phyloP scores from a whole-genome alignment of 2,113 vertebrate species.

The Colinus virginianus region DNA sequence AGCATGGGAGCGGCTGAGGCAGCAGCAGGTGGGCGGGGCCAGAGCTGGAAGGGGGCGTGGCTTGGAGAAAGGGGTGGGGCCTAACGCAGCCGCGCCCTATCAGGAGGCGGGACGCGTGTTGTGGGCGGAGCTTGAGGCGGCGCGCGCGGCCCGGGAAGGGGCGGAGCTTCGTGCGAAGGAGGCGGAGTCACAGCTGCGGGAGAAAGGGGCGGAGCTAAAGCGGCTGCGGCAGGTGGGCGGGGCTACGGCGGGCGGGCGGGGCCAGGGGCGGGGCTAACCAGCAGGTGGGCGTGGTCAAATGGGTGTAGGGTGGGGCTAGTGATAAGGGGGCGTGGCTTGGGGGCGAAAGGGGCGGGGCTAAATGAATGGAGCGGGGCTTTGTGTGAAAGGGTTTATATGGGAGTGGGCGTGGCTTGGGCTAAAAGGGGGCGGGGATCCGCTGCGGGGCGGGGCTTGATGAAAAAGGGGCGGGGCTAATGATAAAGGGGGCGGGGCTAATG shows the following conservation, averaged over 20 bases:
- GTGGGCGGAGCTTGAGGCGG: not conserved
- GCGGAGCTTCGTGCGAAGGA: not conserved
- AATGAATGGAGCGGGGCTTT: too few relatives aligned
- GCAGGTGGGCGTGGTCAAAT: too few relatives aligned
- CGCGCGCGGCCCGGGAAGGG: fast-evolving
- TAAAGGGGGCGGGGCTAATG: too few relatives aligned
- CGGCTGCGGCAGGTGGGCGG: not conserved
- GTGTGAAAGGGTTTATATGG: too few relatives aligned
- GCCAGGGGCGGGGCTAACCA: not conserved
- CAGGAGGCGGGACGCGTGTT: not conserved
- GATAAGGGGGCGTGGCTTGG: too few relatives aligned
- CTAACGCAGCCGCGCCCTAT: fast-evolving
- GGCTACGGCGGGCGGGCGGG: too few relatives aligned
- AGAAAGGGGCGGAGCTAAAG: not conserved
- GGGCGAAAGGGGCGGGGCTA: too few relatives aligned
- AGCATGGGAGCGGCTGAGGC: not conserved
- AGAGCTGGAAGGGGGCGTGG: not conserved
- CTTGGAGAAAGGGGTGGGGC: not conserved
- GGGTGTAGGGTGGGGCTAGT: too few relatives aligned
- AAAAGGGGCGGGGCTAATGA: not conserved
- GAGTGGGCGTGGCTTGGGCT: too few relatives aligned
- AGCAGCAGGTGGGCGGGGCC: not conserved
- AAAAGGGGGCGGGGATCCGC: too few relatives aligned
- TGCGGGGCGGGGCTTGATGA: too few relatives aligned
- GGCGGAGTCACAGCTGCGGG: not conserved